Base-by-base conservation (phyloP, 2,888 invertebrate genomes). In the Conops quadrifasciatus region DNA sequence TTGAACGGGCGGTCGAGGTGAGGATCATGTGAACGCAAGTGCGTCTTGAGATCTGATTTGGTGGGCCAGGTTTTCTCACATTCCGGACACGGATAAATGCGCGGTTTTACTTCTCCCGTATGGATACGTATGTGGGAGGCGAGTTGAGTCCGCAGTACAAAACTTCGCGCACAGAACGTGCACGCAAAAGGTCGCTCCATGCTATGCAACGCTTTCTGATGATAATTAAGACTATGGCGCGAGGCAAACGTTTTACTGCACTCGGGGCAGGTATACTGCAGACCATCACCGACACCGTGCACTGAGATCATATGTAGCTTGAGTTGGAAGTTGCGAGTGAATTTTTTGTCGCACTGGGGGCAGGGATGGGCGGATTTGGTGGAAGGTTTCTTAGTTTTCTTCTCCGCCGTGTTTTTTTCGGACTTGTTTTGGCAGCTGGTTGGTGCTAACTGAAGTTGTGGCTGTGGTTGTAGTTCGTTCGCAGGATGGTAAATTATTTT, bases 31-130 rank as follows among this genome's bases (percentile, higher is more conserved):
- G 80, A 77, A 28, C 82, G 79, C 78, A 83, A 80, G 24, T 84
- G 84, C 0, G 82, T 83, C 59, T 80, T 78, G 9, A 84, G 71
- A 68, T 82, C 83, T 1, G 83, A 83, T 71, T 78, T 81, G 13
- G 84, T 82, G 1, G 80, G 80, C 79, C 82, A 84, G 30, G 75
- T 78, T 51, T 83, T 84, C 3, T 77, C 75, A 76, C 84, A 84
- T 16, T 77, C 75, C 7, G 67, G 66, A 71, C 84, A 84, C 5
- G 76, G 71, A 36, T 76, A 79, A 13, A 79, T 81, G 7, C 82
- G 77, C 3, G 83, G 82, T 65, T 81, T 82, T 0, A 72, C 43
- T 30, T 83, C 79, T 1, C 82, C 83, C 7, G 83, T 80, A 43
- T 82, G 82, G n/a, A 77, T 79, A 15, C 82, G 81, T 51, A 79